Evolutionary conservation across 1,140 invertebrate species (phyloP).

Genomic region (Panagrolaimus sp.): DNA sequence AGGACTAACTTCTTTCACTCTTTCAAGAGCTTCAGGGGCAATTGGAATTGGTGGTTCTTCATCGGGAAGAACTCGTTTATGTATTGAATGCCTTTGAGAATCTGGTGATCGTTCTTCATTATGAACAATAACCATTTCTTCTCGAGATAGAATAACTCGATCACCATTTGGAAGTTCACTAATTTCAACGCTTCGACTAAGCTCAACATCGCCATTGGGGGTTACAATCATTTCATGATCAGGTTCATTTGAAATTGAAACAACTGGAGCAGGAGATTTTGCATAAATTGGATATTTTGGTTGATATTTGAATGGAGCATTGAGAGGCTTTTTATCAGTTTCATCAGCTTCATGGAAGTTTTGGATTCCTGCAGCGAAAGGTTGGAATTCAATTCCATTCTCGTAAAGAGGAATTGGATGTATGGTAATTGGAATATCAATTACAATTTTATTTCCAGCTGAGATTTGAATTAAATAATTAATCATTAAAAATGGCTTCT

Average conservation of each 20-base stretch:
- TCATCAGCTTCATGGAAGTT: slow-evolving; percentile 31
- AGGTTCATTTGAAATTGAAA: not conserved
- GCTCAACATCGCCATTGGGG: slow-evolving; percentile 23
- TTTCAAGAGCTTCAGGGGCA: not conserved
- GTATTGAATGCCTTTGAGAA: not conserved
- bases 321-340: slow-evolving; percentile 25
- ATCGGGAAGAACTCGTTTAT: too few relatives aligned
- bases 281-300: slow-evolving; percentile 29
- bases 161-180: slow-evolving; percentile 23
- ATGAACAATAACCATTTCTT: slow-evolving; percentile 21
- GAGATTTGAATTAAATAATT: slow-evolving; percentile 36
- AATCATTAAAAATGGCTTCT: slow-evolving; percentile 30
- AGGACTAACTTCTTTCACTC: not conserved
- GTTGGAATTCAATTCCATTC: slow-evolving; percentile 33
- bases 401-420: slow-evolving; percentile 40
- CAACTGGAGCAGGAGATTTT: not conserved
- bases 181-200: slow-evolving; percentile 25
- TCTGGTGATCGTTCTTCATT: not conserved
- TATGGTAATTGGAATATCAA: slow-evolving; percentile 33
- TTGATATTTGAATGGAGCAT: slow-evolving; percentile 33
- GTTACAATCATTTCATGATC: slow-evolving; percentile 17
- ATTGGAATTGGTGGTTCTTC: too few relatives aligned
- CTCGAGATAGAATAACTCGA: slow-evolving; percentile 16
- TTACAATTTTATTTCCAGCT: slow-evolving; percentile 29
- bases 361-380: slow-evolving; percentile 33